Conservation (phyloP, 1,140 invertebrate species). For the Meloidogyne hapla region DNA sequence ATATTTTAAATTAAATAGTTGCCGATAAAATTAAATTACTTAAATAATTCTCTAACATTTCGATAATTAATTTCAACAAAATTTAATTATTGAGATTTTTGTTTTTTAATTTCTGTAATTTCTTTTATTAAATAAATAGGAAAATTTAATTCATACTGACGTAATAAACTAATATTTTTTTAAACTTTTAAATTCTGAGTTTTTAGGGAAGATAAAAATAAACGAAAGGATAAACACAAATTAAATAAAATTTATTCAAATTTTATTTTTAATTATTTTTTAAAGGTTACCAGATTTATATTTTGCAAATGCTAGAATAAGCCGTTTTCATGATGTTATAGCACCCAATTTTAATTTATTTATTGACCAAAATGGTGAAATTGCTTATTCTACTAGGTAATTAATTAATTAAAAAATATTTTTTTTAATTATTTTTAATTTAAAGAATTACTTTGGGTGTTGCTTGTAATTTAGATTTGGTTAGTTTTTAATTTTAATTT, state of each 20-base stretch:
- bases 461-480: conserved; percentile 55
- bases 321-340: conserved; percentile 58
- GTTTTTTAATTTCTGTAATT: no score
- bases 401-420: background rate
- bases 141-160: no score
- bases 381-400: conserved; percentile 65
- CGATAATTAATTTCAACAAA: no score
- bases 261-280: background rate
- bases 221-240: background rate
- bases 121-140: no score
- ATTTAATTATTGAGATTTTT: no score
- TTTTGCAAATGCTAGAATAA: conserved; percentile 57
- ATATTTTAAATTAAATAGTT: background rate
- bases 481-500: background rate
- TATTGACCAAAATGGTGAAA: conserved; percentile 61
- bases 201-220: no score
- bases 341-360: conserved; percentile 64
- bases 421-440: background rate
- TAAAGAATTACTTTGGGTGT: conserved; percentile 53
- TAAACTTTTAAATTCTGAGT: no score
- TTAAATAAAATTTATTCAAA: background rate
- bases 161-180: no score
- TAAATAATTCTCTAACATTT: no score
- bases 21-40: no score
- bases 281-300: conserved; percentile 68